phyloP scores from a whole-genome alignment of 64 coral and sea anemone genomes.

The Astreopora myriophthalma region DNA sequence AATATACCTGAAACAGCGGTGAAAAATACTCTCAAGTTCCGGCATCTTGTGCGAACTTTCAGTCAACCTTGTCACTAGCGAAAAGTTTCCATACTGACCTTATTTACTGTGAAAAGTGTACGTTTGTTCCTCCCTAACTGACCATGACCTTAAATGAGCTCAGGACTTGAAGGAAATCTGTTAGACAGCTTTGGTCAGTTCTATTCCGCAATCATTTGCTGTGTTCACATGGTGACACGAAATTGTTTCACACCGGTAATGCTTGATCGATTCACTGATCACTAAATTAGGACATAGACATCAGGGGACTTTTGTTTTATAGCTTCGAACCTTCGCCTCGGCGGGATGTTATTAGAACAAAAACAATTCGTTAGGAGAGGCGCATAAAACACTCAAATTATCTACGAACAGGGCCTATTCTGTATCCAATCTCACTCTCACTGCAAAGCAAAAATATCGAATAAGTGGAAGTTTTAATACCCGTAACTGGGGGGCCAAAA shows the following conservation, averaged over 20 bases:
- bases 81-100: neutral
- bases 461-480: neutral
- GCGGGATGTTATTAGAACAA: conserved; percentile 27
- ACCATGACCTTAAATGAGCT: neutral
- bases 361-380: conserved; percentile 1
- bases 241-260: neutral
- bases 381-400: conserved; percentile 19
- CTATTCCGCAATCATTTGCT: neutral
- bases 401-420: neutral
- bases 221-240: neutral
- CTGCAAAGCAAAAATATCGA: neutral
- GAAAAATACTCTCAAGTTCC: too few species aligned
- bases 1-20: too few species aligned
- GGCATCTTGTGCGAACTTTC: too few species aligned
- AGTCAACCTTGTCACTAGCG: too few species aligned
- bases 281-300: conserved; percentile 8
- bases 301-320: conserved; percentile 20
- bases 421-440: neutral
- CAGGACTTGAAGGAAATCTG: neutral
- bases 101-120: neutral
- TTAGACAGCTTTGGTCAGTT: neutral
- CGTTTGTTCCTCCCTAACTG: neutral
- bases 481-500: neutral
- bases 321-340: neutral
- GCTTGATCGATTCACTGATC: conserved; percentile 22